Conservation (phyloP, 2,888 invertebrate species). For the Hemithea aestivaria region DNA sequence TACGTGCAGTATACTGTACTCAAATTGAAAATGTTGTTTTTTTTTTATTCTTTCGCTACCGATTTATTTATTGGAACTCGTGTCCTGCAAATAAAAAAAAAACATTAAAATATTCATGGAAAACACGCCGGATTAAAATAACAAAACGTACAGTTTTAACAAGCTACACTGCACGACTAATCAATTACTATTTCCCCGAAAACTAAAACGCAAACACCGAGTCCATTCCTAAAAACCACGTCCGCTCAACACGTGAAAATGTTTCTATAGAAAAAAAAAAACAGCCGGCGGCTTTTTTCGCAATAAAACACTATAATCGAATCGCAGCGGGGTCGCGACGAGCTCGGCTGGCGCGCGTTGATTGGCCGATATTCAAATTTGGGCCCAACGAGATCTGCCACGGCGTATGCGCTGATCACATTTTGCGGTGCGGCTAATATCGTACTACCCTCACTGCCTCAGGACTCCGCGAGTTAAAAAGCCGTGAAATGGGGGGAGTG, state of each 20-base stretch:
- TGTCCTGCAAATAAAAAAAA: too few relatives aligned
- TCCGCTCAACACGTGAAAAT: conserved; percentile 9
- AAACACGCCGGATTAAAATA: too few relatives aligned
- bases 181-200: too few relatives aligned
- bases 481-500: conserved; percentile 62
- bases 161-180: background rate
- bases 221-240: conserved; percentile 6
- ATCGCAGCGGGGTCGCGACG: conserved; percentile 56
- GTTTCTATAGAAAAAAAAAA: conserved; percentile 16
- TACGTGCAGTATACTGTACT: too few relatives aligned
- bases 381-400: conserved; percentile 58
- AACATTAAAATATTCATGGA: too few relatives aligned
- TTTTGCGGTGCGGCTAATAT: conserved; percentile 71
- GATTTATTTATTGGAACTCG: too few relatives aligned
- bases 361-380: conserved; percentile 78
- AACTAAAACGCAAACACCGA: background rate
- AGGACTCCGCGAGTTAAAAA: conserved; percentile 51
- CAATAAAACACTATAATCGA: conserved; percentile 54
- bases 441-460: conserved; percentile 41
- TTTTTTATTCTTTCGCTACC: too few relatives aligned
- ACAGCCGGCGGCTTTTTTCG: conserved; percentile 36
- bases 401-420: conserved; percentile 59
- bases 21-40: too few relatives aligned
- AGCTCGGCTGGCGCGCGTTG: conserved; percentile 53
- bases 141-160: background rate